phyloP scores from a whole-genome alignment of 2,888 invertebrate species.

The Carabus problematicus region DNA sequence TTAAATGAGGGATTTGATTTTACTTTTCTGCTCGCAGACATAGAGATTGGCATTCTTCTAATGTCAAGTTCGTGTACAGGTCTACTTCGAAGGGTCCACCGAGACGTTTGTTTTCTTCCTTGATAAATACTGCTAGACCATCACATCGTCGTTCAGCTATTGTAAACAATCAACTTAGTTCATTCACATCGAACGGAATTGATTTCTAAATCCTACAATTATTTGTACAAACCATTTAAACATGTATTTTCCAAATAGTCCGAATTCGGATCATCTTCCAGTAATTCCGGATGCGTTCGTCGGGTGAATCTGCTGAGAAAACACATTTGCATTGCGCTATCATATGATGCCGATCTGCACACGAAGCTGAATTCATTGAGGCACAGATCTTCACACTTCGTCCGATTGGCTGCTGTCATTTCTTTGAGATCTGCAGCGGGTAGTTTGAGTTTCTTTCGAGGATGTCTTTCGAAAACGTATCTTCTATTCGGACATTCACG shows the following conservation, averaged over 20 bases:
- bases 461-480: constrained; percentile 88
- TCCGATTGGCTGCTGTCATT: constrained; percentile 83
- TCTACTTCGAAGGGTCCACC: constrained; percentile 90
- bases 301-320: constrained; percentile 83
- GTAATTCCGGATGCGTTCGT: constrained; percentile 82
- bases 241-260: constrained; percentile 93
- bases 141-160: constrained; percentile 86
- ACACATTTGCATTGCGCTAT: constrained; percentile 79
- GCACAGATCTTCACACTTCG: constrained; percentile 90
- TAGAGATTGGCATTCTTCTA: constrained; percentile 88
- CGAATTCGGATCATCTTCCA: constrained; percentile 85
- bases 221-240: constrained; percentile 71
- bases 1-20: not conserved
- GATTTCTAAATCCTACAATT: not conserved
- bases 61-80: constrained; percentile 82
- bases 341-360: constrained; percentile 86
- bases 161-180: constrained; percentile 45
- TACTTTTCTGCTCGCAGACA: constrained; percentile 87
- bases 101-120: constrained; percentile 86
- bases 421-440: constrained; percentile 84
- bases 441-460: constrained; percentile 82
- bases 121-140: constrained; percentile 85
- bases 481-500: constrained; percentile 87
- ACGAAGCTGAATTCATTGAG: constrained; percentile 88
- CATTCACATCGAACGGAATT: too few species aligned